These are phyloP conservation scores for Miichthys miiuy DNA, from an alignment of 2,797 vertebrate genomes.

Conservation along the genomic window DNA sequence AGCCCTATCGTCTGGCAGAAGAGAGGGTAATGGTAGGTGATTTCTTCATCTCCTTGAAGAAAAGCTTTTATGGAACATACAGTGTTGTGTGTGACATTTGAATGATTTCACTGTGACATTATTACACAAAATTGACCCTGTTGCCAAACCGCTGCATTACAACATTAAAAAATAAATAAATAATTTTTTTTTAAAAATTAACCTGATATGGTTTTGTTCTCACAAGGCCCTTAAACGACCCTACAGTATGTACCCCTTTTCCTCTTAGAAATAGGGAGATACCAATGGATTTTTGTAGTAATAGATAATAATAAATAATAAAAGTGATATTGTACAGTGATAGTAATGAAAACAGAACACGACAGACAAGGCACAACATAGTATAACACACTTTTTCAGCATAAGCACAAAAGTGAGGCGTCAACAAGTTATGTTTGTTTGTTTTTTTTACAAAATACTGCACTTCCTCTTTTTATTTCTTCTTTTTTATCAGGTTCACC, in stretches of 20 bases:
- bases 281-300: not conserved
- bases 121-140: not conserved
- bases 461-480: conserved; percentile 19
- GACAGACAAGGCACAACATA: not conserved
- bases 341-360: not conserved
- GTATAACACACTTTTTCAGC: not conserved
- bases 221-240: not conserved
- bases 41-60: not conserved
- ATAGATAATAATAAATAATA: not conserved
- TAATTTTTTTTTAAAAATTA: not conserved
- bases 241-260: too few species aligned
- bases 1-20: conserved; percentile 7
- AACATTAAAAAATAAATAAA: too few species aligned
- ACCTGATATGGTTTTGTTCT: not conserved
- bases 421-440: not conserved
- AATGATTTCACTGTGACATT: not conserved
- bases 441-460: not conserved
- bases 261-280: not conserved
- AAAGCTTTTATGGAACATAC: not conserved
- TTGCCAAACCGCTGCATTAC: not conserved
- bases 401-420: not conserved
- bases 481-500: not conserved
- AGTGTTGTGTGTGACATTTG: not conserved
- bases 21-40: not conserved
- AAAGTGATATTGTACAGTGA: not conserved